Base-by-base conservation (phyloP, 2,113 vertebrate species). In the Penelope pileata region DNA sequence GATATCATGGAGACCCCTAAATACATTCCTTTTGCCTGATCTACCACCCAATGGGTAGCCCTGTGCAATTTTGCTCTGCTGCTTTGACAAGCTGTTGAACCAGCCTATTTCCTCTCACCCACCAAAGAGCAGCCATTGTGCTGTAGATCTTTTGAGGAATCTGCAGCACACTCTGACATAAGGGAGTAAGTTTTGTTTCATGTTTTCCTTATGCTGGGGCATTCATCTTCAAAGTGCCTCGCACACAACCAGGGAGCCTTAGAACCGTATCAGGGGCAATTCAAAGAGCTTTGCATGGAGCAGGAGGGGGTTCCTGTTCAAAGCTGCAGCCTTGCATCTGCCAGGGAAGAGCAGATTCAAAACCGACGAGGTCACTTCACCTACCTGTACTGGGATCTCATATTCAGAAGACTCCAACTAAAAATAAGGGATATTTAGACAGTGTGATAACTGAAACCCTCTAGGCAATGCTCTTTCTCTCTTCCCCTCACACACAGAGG, bases 151-250 rank as follows among this genome's bases (percentile, higher is more conserved):
- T 95, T 94, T 95, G 91, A 91, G 95, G 48, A 83, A 87, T 86
- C 68, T 50, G 66, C 90, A 30, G 19, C 95, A 63, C 89, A 66
- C 87, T 86, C 91, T 86, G 87, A 94, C 94, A 91, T 48, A 9
- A 97, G 96, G 94, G 78, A 95, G 86, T 89, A 7, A 45, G 87
- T 67, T 89, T 94, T 93, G 95, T 96, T 95, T 92, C 91, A 96
- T 95, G 93, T 95, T 67, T 78, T 67, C 91, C 86, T 92, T 96
- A 9, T 91, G 88, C 89, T 70, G 72, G 94, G 91, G 43, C 79
- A 95, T 96, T 96, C 88, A 95, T 96, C 95, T 97, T 97, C 97
- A 97, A 97, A 97, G 94, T 2, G 30, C 47, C 90, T 90, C 3
- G 0, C 86, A 30, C 7, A 2, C 81, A 92, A 79, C 88, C 38